Evolutionary conservation across 2,797 vertebrate species (phyloP).

Genomic region (Prionace glauca): DNA sequence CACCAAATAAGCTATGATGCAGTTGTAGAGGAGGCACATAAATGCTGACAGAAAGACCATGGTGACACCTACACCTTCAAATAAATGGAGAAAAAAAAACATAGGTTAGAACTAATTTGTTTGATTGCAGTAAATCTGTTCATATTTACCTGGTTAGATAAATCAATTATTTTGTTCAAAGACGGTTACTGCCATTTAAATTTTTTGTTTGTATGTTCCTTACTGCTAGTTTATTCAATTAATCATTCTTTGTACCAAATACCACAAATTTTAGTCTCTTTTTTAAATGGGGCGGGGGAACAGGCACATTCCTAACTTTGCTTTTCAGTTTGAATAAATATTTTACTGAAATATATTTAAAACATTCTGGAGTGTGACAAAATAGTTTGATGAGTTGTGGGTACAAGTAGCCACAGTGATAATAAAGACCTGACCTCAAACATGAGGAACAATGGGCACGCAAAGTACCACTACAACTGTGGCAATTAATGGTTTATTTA

Average conservation of each 20-base stretch:
- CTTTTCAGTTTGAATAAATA: not conserved
- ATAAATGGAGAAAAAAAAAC: not conserved
- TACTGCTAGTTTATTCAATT: not conserved
- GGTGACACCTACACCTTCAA: constrained; percentile 77
- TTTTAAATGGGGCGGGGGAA: not conserved
- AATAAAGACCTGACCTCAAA: not conserved
- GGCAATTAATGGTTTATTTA: not conserved
- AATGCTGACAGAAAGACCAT: constrained; percentile 76
- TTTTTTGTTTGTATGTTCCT: not conserved
- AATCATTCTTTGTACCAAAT: not conserved
- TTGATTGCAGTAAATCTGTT: not conserved
- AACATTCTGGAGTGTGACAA: not conserved
- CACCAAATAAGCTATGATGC: constrained; percentile 83
- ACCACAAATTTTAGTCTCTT: not conserved
- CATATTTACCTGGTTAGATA: not conserved
- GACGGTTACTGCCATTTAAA: not conserved
- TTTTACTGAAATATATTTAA: not conserved
- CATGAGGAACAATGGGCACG: not conserved
- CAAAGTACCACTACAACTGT: not conserved
- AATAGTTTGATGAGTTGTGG: not conserved
- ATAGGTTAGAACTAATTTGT: not conserved
- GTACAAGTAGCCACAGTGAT: not conserved
- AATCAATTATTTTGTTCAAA: not conserved
- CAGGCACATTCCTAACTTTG: not conserved
- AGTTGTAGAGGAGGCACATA: constrained; percentile 81